These are phyloP conservation scores for Caenorhabditis imperialis DNA, from an alignment of 2,888 invertebrate species.

Conservation along the genomic window DNA sequence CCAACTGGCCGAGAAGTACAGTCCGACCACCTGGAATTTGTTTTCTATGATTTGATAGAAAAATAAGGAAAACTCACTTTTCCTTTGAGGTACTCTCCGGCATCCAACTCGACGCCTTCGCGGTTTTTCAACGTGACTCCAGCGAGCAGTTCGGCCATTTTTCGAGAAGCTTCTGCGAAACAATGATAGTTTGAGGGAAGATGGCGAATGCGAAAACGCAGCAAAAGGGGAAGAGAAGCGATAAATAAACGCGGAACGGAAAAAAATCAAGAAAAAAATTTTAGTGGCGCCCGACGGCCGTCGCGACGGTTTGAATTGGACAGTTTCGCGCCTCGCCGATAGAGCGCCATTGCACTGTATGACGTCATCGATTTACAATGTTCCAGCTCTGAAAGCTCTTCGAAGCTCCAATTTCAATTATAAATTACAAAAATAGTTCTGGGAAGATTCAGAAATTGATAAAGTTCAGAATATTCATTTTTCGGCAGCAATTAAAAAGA, in stretches of 20 bases:
- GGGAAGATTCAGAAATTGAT: not conserved
- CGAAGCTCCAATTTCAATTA: not conserved
- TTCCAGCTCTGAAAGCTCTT: not conserved
- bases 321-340: slow-evolving; percentile 2
- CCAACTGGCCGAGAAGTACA: no score
- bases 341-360: slow-evolving; percentile 11
- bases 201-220: not conserved
- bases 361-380: not conserved
- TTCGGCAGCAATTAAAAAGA: no score
- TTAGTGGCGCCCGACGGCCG: not conserved
- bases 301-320: not conserved
- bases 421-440: not conserved
- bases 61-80: slow-evolving; percentile 59
- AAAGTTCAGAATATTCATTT: no score
- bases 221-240: no score
- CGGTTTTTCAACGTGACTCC: slow-evolving; percentile 51
- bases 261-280: not conserved
- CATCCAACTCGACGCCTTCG: slow-evolving; percentile 57
- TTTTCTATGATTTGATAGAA: not conserved
- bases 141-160: slow-evolving; percentile 57
- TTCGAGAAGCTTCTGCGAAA: not conserved
- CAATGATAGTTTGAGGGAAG: not conserved
- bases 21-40: no score
- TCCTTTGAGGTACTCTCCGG: slow-evolving; percentile 71
- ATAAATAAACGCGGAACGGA: no score